phyloP scores from a whole-genome alignment of 1,140 invertebrate genomes.

The Araneus ventricosus region DNA sequence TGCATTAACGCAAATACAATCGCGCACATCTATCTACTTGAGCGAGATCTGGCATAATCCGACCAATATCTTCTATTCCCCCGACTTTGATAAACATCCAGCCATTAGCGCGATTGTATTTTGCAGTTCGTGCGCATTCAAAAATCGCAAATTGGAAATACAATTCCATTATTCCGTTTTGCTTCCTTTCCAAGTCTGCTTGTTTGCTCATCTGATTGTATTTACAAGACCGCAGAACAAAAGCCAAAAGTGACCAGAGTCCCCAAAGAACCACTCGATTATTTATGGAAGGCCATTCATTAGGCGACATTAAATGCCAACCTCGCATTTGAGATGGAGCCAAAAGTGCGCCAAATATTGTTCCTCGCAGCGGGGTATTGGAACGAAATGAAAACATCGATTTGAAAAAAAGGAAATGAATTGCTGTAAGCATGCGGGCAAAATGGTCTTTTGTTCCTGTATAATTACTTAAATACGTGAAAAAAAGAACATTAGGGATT shows the following conservation, averaged over 20 bases:
- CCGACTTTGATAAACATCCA: background rate
- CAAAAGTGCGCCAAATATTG: conserved; percentile 29
- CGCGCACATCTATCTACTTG: too few relatives aligned
- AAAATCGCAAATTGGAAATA: background rate
- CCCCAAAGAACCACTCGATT: background rate
- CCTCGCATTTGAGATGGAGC: background rate
- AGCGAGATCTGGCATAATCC: too few relatives aligned
- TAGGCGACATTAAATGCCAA: conserved; percentile 31
- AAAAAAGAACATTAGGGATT: background rate
- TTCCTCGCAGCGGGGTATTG: background rate
- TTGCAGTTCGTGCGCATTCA: background rate
- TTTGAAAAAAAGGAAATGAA: background rate
- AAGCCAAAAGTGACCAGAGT: conserved; percentile 17
- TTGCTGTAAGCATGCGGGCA: background rate
- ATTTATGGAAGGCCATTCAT: background rate
- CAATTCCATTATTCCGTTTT: conserved; percentile 9
- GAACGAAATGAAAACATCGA: conserved; percentile 13
- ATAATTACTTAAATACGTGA: background rate
- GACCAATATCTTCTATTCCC: too few relatives aligned
- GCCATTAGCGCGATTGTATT: background rate
- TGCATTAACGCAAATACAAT: too few relatives aligned
- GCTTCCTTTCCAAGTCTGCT: background rate
- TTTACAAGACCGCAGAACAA: conserved; percentile 25
- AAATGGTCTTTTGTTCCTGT: background rate
- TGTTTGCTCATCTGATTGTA: conserved; percentile 2